A percentile compares a stretch with the other conserved stretches of the same genome.
Conservation (phyloP, 2,888 invertebrate species). For the Chloromyia formosa region DNA sequence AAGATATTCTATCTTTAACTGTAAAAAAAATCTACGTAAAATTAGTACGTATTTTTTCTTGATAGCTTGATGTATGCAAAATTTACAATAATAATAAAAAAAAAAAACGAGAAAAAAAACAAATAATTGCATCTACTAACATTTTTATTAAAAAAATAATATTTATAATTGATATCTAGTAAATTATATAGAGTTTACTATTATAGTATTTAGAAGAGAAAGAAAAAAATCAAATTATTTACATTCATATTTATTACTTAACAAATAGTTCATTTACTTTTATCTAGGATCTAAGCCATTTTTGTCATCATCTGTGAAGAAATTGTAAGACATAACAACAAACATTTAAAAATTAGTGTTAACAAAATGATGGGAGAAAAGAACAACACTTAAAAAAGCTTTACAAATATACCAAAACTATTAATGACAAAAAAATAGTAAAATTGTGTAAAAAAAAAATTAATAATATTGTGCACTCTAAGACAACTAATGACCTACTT, state of each 20-base stretch:
- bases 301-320: conserved; percentile 39
- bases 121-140: not conserved
- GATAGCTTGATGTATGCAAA: no score
- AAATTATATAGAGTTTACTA: not conserved
- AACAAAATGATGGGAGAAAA: not conserved
- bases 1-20: no score
- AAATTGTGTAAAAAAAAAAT: not conserved
- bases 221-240: no score
- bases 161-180: not conserved
- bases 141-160: not conserved
- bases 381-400: conserved; percentile 24
- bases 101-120: no score
- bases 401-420: conserved; percentile 25
- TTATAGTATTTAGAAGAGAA: no score
- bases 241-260: not conserved
- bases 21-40: no score
- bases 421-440: conserved; percentile 13
- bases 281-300: not conserved
- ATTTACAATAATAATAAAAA: no score
- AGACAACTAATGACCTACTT: no score
- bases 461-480: no score
- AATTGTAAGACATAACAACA: conserved; percentile 43
- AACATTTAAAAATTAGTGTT: conserved; percentile 34
- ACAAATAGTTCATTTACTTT: conserved; percentile 14
- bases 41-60: no score